These are phyloP conservation scores for Anadara kagoshimensis DNA, from an alignment of 1,140 invertebrate genomes.

Conservation along the genomic window DNA sequence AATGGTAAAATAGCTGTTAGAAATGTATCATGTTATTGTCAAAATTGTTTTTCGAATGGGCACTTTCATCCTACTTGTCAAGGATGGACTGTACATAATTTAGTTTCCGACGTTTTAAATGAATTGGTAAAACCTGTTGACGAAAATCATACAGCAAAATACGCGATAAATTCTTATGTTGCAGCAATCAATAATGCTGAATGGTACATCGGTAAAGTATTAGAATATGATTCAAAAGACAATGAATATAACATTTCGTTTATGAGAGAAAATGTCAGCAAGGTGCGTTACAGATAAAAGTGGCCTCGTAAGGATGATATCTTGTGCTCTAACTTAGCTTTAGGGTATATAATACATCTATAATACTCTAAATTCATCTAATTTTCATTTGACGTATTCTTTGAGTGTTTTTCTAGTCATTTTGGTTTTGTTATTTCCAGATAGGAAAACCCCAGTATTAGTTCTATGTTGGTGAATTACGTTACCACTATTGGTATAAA, in stretches of 20 bases:
- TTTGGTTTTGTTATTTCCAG: no score
- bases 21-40: slow-evolving; percentile 5
- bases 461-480: no score
- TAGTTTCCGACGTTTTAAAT: not conserved
- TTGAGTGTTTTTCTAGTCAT: no score
- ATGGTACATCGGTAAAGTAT: slow-evolving; percentile 22
- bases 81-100: not conserved
- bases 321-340: no score
- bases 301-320: no score
- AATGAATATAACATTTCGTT: not conserved
- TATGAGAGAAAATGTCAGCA: not conserved
- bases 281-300: no score
- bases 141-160: not conserved
- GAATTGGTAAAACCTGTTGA: not conserved
- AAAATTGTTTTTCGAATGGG: not conserved
- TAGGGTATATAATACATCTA: no score
- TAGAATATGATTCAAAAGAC: slow-evolving; percentile 10
- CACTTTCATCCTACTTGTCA: not conserved
- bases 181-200: slow-evolving; percentile 1
- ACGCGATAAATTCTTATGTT: slow-evolving; percentile 8
- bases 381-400: no score
- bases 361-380: no score
- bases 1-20: not conserved
- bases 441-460: no score
- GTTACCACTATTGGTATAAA: no score